Percentiles rank a stretch among this genome's conserved stretches.
Evolutionary conservation across 2,113 vertebrate species (phyloP).

Genomic region (Spilogale gracilis): DNA sequence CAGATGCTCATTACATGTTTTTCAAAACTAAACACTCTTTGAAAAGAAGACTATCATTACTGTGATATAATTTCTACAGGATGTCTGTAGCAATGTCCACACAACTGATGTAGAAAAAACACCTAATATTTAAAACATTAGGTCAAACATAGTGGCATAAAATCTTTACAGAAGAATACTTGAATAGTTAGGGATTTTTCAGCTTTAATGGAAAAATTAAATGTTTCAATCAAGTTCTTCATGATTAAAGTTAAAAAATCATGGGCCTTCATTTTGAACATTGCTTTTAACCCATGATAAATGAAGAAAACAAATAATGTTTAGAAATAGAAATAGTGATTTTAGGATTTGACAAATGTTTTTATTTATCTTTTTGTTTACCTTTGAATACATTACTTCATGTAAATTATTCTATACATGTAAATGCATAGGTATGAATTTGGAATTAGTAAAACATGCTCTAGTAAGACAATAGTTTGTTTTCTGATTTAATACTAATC

Average conservation of each 20-base stretch:
- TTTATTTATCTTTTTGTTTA: constrained; percentile 55
- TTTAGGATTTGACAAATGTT: constrained; percentile 44
- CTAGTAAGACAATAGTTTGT: constrained; percentile 80
- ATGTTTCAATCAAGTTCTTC: constrained; percentile 26
- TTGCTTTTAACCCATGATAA: constrained; percentile 52
- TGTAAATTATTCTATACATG: constrained; percentile 48
- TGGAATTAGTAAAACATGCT: constrained; percentile 60
- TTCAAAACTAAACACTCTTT: neutral
- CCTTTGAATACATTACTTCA: constrained; percentile 35
- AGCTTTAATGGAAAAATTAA: constrained; percentile 53
- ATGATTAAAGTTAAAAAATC: neutral
- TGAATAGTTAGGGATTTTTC: neutral
- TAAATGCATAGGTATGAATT: constrained; percentile 9
- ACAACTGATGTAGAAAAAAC: neutral
- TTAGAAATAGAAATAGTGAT: constrained; percentile 40
- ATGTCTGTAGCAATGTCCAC: neutral
- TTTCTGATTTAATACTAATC: constrained; percentile 84
- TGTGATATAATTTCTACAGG: neutral
- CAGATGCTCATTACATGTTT: neutral
- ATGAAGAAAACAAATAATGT: constrained; percentile 13
- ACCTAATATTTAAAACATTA: neutral
- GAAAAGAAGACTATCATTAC: neutral
- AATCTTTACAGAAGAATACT: constrained; percentile 8
- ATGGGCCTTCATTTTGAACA: constrained; percentile 11
- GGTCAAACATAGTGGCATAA: neutral